These are phyloP conservation scores for Pavo muticus DNA, from an alignment of 2,113 vertebrate species.

Conservation along the genomic window DNA sequence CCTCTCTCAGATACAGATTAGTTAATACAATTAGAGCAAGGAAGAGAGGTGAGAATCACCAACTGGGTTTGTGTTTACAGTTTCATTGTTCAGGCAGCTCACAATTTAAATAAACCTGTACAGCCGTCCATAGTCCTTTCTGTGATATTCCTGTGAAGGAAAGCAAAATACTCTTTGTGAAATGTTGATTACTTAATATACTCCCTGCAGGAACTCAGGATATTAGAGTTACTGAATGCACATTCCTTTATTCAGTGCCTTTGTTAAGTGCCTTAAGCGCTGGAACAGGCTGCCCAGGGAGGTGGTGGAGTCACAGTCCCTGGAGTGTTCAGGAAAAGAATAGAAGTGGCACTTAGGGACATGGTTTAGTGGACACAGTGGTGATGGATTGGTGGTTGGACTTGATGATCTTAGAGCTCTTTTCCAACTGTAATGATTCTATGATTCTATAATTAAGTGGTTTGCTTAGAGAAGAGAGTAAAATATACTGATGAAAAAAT, in stretches of 20 bases:
- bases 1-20: background rate
- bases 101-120: background rate
- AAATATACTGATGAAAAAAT: background rate
- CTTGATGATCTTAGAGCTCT: background rate
- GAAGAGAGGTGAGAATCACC: background rate
- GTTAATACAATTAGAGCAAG: background rate
- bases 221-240: background rate
- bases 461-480: background rate
- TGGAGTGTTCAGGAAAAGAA: background rate
- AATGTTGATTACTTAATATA: background rate
- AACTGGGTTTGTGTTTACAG: background rate
- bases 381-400: background rate
- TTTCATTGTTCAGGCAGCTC: background rate
- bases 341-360: background rate
- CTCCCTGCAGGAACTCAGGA: background rate
- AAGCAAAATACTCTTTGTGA: background rate
- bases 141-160: background rate
- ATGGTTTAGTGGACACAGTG: background rate
- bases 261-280: background rate
- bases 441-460: rapidly evolving
- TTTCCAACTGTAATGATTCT: background rate
- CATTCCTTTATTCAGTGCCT: background rate
- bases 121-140: background rate
- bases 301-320: background rate
- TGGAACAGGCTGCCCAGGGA: background rate